These are phyloP conservation scores for Aphodius sticticus DNA, from an alignment of 2,888 invertebrate genomes.

Conservation along the genomic window DNA sequence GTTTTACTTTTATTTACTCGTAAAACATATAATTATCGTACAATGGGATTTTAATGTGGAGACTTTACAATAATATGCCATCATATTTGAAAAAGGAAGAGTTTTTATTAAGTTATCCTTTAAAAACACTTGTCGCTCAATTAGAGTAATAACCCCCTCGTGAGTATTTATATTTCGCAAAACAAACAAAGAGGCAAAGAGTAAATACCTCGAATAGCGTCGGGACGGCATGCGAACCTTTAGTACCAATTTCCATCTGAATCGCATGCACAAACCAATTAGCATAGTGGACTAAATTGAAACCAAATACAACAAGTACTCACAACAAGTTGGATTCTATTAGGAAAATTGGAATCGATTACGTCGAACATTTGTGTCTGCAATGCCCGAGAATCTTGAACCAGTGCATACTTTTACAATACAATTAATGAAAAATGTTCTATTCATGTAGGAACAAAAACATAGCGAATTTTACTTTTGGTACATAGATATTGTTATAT, in stretches of 20 bases:
- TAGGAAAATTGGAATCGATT: neutral
- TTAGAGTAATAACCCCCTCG: neutral
- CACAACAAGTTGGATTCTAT: neutral
- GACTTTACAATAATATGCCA: too few species aligned
- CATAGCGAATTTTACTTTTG: neutral
- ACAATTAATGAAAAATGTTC: neutral
- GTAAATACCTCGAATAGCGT: neutral
- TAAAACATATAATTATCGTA: too few species aligned
- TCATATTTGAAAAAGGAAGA: too few species aligned
- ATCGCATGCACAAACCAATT: neutral
- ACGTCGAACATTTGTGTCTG: neutral
- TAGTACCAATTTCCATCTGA: neutral
- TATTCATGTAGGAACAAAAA: neutral
- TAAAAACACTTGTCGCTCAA: neutral
- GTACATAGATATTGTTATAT: too few species aligned
- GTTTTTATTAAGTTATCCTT: neutral
- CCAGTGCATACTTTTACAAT: neutral
- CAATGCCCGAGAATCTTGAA: neutral
- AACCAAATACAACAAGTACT: neutral
- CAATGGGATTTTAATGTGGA: too few species aligned
- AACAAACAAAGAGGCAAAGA: neutral
- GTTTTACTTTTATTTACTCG: too few species aligned
- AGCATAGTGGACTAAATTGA: neutral
- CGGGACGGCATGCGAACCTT: conserved; percentile 4
- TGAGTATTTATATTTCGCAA: neutral